These are phyloP conservation scores for Enteromius trimaculatus DNA, from an alignment of 2,797 vertebrate genomes.

Conservation along the genomic window DNA sequence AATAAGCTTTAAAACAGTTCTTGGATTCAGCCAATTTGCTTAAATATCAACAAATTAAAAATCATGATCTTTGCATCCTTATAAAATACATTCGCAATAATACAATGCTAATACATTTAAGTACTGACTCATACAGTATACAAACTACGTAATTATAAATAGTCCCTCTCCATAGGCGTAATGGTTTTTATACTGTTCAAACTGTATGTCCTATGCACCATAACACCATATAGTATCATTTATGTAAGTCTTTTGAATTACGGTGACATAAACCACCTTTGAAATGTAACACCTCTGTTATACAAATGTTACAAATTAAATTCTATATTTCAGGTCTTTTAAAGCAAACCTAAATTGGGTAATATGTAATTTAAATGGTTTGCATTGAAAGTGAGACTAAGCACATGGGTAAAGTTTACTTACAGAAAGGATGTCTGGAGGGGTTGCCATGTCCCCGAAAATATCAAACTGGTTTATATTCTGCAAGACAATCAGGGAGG, in stretches of 20 bases:
- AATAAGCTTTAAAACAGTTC: neutral
- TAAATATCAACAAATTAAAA: neutral
- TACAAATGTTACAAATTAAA: no score
- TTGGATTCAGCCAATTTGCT: neutral
- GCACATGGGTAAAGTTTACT: conserved; percentile 69
- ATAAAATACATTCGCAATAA: no score
- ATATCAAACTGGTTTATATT: conserved; percentile 99
- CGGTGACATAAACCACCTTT: no score
- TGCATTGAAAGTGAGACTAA: neutral
- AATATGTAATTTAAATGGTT: neutral
- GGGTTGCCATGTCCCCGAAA: conserved; percentile 99
- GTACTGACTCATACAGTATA: neutral
- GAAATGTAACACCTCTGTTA: no score
- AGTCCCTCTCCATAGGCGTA: no score
- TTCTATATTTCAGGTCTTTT: neutral
- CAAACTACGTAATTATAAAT: neutral
- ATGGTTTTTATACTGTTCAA: no score
- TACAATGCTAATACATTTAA: neutral
- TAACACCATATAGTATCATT: no score
- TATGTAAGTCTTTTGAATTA: no score
- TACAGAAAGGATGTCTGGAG: conserved; percentile 93
- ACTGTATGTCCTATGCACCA: no score
- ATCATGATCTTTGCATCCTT: no score
- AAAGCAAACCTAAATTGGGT: neutral
- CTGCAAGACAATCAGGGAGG: conserved; percentile 72